Percentiles rank a stretch among this genome's conserved stretches.
phyloP scores from a whole-genome alignment of 2,888 invertebrate genomes.

The Griposia aprilina region DNA sequence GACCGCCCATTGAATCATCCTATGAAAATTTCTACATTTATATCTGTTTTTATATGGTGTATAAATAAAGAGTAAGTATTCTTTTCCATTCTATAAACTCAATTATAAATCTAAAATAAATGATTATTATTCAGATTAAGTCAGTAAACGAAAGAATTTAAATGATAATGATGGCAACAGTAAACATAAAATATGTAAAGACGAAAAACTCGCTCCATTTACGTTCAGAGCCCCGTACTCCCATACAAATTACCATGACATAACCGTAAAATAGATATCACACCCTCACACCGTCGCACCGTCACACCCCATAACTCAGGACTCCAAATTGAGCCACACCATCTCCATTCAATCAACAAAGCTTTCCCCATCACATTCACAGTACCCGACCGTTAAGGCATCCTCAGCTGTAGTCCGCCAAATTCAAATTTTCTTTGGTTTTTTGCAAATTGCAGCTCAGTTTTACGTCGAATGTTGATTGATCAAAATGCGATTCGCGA shows the following conservation, averaged over 20 bases:
- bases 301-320: conserved; percentile 51
- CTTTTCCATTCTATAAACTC: too few species aligned
- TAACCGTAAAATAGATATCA: conserved; percentile 43
- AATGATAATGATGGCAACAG: neutral
- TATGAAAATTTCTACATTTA: too few species aligned
- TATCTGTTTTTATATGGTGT: too few species aligned
- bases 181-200: conserved; percentile 3
- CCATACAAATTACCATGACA: conserved; percentile 36
- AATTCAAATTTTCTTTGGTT: too few species aligned
- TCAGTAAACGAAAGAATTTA: neutral
- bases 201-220: conserved; percentile 8
- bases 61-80: too few species aligned
- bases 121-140: too few species aligned
- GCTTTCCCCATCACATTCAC: conserved; percentile 59
- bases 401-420: neutral
- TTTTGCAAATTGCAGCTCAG: too few species aligned
- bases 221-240: conserved; percentile 7
- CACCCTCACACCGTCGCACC: conserved; percentile 2
- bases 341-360: conserved; percentile 41
- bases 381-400: neutral
- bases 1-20: too few species aligned
- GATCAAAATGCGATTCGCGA: too few species aligned
- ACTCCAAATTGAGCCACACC: conserved; percentile 43
- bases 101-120: too few species aligned
- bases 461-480: too few species aligned